phyloP scores from a whole-genome alignment of 2,113 vertebrate genomes.

The Centropus unirufus region DNA sequence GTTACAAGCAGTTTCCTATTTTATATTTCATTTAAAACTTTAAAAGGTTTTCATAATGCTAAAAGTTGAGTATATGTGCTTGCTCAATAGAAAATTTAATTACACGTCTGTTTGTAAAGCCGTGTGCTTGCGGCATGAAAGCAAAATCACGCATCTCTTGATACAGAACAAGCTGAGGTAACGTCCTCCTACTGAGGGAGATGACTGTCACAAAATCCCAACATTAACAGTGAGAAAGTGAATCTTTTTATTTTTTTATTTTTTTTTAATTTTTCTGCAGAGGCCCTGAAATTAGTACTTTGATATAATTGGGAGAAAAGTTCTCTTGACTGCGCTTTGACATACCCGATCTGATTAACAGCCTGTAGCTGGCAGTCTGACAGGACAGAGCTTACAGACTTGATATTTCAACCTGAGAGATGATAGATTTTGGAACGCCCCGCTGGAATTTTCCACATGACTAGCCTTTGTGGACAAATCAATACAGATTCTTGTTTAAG shows the following conservation, averaged over 20 bases:
- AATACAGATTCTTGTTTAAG: constrained; percentile 33
- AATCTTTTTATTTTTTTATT: background rate
- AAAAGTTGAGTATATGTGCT: fast-evolving
- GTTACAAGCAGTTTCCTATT: background rate
- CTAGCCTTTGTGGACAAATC: constrained; percentile 42
- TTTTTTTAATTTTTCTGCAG: background rate
- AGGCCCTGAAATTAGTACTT: background rate
- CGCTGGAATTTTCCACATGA: constrained; percentile 58
- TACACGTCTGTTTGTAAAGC: background rate
- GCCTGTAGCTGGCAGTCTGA: background rate
- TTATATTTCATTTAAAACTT: background rate
- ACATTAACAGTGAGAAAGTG: background rate
- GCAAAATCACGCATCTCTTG: background rate
- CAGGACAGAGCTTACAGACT: background rate
- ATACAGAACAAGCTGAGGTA: background rate
- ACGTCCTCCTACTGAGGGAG: background rate
- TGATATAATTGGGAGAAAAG: fast-evolving
- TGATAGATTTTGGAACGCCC: background rate
- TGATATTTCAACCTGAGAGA: constrained; percentile 20
- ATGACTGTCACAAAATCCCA: background rate
- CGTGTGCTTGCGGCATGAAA: background rate
- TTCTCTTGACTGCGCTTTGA: background rate
- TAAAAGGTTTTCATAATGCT: background rate
- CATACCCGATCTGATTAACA: background rate
- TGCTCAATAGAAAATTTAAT: background rate